phyloP scores from a whole-genome alignment of 2,888 invertebrate genomes.

The Xylota sylvarum region DNA sequence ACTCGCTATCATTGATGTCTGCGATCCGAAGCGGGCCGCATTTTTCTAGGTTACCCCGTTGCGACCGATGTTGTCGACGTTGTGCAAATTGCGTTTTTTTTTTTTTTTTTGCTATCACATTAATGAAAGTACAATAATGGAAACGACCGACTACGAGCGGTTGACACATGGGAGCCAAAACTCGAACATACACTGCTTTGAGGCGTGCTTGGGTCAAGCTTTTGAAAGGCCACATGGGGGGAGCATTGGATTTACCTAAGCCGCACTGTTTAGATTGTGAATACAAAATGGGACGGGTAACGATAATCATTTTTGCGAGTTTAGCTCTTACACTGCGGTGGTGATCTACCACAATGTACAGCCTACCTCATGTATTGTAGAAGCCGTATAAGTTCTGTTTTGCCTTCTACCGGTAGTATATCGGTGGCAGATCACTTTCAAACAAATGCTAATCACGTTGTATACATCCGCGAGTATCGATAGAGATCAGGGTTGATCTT shows the following conservation, averaged over 20 bases:
- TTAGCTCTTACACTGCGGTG: constrained; percentile 3
- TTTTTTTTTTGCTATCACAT: constrained; percentile 23
- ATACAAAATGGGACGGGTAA: not conserved
- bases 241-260: not conserved
- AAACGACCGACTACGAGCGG: constrained; percentile 32
- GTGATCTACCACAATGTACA: constrained; percentile 35
- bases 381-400: constrained; percentile 24
- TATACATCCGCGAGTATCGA: constrained; percentile 15
- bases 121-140: constrained; percentile 52
- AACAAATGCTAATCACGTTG: constrained; percentile 24
- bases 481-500: constrained; percentile 12
- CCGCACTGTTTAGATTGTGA: constrained; percentile 5
- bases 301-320: not conserved
- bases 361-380: not conserved
- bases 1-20: constrained; percentile 81
- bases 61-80: constrained; percentile 42
- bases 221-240: constrained; percentile 11
- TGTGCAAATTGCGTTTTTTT: constrained; percentile 72
- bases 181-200: constrained; percentile 7
- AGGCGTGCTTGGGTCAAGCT: constrained; percentile 46
- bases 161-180: constrained; percentile 49
- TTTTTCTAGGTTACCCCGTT: constrained; percentile 71
- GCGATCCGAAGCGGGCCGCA: constrained; percentile 70
- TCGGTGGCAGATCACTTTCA: constrained; percentile 43
- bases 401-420: not conserved